Evolutionary conservation across 2,888 invertebrate genomes (phyloP).

Genomic region (Cecidostiba fungosa): DNA sequence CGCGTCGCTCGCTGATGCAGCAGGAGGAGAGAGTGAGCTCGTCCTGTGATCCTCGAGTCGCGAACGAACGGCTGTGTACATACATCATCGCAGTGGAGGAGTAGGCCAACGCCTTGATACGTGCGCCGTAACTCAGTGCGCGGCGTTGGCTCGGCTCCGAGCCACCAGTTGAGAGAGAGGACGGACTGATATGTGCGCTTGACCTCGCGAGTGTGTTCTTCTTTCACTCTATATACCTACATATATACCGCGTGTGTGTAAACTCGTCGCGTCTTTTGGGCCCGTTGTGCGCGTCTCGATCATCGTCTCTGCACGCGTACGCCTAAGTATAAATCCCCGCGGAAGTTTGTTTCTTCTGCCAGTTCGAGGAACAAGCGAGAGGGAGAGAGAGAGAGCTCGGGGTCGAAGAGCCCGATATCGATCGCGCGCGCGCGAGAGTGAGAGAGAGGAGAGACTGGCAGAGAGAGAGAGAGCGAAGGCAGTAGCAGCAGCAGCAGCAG

Average conservation of each 20-base stretch:
- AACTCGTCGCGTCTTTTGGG: neutral
- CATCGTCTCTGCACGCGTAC: neutral
- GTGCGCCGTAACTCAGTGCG: neutral
- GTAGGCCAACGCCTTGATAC: constrained; percentile 2
- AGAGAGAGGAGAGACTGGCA: constrained; percentile 12
- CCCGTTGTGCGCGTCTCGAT: too few relatives aligned
- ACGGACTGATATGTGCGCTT: neutral
- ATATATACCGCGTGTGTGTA: constrained; percentile 13
- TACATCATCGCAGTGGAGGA: constrained; percentile 38
- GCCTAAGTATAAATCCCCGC: neutral
- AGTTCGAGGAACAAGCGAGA: constrained; percentile 56
- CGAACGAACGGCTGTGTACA: constrained; percentile 64
- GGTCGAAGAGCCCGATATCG: constrained; percentile 58
- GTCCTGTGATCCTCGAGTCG: constrained; percentile 60
- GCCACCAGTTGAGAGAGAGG: constrained; percentile 15
- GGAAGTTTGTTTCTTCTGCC: too few relatives aligned
- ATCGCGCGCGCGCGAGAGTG: constrained; percentile 29
- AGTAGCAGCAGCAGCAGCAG: neutral
- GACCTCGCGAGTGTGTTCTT: constrained; percentile 28
- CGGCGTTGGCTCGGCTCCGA: constrained; percentile 1
- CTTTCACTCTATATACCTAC: neutral
- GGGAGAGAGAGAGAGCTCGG: constrained; percentile 34
- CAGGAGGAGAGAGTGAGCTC: constrained; percentile 69
- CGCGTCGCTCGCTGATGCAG: neutral
- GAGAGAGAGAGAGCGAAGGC: constrained; percentile 29